Percentiles rank a stretch among this genome's conserved stretches.
Conservation (phyloP, 2,113 vertebrate species). For the Procavia capensis region DNA sequence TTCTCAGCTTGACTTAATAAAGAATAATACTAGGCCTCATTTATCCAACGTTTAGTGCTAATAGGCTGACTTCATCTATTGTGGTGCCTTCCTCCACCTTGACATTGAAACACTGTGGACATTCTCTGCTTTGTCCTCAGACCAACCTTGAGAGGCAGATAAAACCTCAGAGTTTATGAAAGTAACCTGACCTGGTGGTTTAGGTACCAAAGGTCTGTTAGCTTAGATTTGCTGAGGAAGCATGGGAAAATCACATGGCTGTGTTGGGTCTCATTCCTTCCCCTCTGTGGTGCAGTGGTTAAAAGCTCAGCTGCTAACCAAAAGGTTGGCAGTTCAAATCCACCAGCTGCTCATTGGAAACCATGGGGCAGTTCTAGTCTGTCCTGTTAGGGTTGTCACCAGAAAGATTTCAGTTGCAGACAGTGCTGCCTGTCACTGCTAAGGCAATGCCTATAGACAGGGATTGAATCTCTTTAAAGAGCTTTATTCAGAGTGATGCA, state of each 20-base stretch:
- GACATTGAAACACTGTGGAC: background rate
- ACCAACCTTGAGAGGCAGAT: constrained; percentile 2
- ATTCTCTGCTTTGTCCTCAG: constrained; percentile 65
- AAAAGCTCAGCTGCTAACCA: too few species aligned
- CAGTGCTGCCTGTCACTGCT: too few species aligned
- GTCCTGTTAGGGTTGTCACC: too few species aligned
- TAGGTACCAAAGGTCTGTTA: background rate
- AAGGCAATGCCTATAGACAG: too few species aligned
- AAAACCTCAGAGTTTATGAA: background rate
- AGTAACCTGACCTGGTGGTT: background rate
- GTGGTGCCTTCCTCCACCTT: constrained; percentile 36
- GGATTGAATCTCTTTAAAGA: too few species aligned
- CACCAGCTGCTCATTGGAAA: too few species aligned
- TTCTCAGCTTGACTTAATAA: constrained; percentile 73
- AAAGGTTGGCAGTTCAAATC: too few species aligned
- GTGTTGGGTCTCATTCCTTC: background rate
- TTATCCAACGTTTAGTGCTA: constrained; percentile 58
- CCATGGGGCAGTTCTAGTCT: too few species aligned
- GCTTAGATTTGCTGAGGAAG: background rate
- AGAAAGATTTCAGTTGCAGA: too few species aligned
- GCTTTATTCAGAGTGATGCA: too few species aligned
- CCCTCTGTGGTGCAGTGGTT: too few species aligned
- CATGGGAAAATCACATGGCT: background rate
- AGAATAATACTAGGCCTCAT: constrained; percentile 59
- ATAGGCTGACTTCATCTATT: constrained; percentile 73